A percentile compares a stretch with the other conserved stretches of the same genome.
phyloP scores from a whole-genome alignment of 2,113 vertebrate species.

The Tragulus kanchil region DNA sequence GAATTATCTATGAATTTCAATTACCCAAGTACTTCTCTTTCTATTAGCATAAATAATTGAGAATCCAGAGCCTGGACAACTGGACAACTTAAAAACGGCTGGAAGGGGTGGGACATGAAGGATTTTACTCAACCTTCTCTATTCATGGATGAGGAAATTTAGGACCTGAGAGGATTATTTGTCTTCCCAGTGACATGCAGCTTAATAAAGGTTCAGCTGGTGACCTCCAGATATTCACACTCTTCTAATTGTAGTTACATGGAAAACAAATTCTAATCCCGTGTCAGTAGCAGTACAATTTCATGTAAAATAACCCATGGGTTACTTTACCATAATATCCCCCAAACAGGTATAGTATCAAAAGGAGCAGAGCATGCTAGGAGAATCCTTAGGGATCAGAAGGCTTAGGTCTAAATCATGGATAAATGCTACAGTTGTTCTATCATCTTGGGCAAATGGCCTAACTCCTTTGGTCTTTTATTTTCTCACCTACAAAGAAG shows the following conservation, averaged over 20 bases:
- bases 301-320: neutral
- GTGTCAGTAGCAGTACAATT: neutral
- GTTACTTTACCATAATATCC: neutral
- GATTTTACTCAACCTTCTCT: neutral
- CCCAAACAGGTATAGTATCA: neutral
- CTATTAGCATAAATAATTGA: constrained; percentile 33
- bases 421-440: neutral
- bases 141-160: neutral
- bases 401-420: neutral
- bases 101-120: neutral
- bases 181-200: neutral
- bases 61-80: neutral
- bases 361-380: neutral
- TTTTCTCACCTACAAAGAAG: constrained; percentile 3
- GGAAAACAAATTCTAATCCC: neutral
- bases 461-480: neutral
- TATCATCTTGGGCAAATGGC: neutral
- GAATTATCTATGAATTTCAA: constrained; percentile 60
- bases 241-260: neutral
- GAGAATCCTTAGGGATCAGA: neutral
- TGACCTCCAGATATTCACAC: neutral
- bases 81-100: neutral
- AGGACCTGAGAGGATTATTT: neutral
- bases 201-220: neutral
- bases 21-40: neutral